These are phyloP conservation scores for Leucoraja ocellata DNA, from an alignment of 2,797 vertebrate genomes.

Conservation along the genomic window DNA sequence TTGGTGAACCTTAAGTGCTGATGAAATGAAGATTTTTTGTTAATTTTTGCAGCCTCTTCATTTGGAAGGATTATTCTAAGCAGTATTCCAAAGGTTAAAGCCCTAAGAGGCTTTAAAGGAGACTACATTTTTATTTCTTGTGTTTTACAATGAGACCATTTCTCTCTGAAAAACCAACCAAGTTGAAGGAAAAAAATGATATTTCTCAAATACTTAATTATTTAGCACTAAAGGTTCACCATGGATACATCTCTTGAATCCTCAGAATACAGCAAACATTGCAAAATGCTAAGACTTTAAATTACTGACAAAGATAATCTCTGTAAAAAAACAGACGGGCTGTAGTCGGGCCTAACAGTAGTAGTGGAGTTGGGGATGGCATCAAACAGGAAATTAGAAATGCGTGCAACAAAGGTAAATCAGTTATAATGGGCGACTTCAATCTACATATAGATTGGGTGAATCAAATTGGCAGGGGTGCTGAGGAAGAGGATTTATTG, in stretches of 20 bases:
- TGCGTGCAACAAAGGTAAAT: too few relatives aligned
- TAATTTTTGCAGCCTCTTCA: not conserved
- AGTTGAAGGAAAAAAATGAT: not conserved
- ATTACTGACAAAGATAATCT: not conserved
- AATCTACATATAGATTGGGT: too few relatives aligned
- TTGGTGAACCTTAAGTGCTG: too few relatives aligned
- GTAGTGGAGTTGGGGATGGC: too few relatives aligned
- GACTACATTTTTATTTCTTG: not conserved
- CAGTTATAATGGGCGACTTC: too few relatives aligned
- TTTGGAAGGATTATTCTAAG: conserved; percentile 16
- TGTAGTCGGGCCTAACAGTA: too few relatives aligned
- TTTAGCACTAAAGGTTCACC: not conserved
- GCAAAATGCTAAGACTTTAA: not conserved
- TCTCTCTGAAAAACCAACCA: not conserved
- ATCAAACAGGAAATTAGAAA: too few relatives aligned
- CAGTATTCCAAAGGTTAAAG: not conserved
- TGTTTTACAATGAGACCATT: not conserved
- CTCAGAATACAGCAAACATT: not conserved
- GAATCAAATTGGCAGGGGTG: too few relatives aligned
- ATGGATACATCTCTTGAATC: not conserved
- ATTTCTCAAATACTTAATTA: not conserved
- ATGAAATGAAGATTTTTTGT: too few relatives aligned
- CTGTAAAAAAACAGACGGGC: too few relatives aligned
- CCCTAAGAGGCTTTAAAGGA: not conserved
- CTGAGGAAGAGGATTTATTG: too few relatives aligned